These are phyloP conservation scores for Cyanoramphus novaezelandiae DNA, from an alignment of 2,113 vertebrate species.

Conservation along the genomic window DNA sequence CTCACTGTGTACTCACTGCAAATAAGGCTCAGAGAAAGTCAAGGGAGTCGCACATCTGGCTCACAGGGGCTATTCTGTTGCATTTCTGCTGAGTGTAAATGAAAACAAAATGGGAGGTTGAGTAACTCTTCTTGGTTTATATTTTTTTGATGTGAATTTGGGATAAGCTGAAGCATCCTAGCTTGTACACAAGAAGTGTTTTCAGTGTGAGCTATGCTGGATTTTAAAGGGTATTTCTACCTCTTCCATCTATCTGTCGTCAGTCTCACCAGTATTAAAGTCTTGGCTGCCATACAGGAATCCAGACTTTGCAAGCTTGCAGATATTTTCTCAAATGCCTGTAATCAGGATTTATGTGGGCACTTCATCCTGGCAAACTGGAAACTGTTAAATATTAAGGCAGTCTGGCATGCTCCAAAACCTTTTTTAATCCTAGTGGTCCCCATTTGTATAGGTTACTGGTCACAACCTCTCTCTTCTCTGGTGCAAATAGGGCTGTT, in stretches of 20 bases:
- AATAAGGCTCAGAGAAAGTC: background rate
- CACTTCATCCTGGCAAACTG: slow-evolving; percentile 26
- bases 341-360: slow-evolving; percentile 61
- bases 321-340: slow-evolving; percentile 66
- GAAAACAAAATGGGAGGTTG: background rate
- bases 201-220: background rate
- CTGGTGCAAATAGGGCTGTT: background rate
- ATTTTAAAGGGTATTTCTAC: slow-evolving; percentile 33
- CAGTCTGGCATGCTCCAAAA: background rate
- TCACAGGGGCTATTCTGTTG: background rate
- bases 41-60: background rate
- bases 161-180: background rate
- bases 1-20: background rate
- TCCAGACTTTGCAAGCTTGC: slow-evolving; percentile 62
- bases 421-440: background rate
- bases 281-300: slow-evolving; percentile 55
- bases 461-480: background rate
- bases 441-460: background rate
- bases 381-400: slow-evolving; percentile 27
- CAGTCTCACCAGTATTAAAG: slow-evolving; percentile 51
- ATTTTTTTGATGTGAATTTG: background rate
- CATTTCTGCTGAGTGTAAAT: background rate
- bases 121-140: background rate
- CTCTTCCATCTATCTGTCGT: slow-evolving; percentile 65
- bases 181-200: background rate